Evolutionary conservation across 2,888 invertebrate species (phyloP).

Genomic region (Cacoxenus indagator): DNA sequence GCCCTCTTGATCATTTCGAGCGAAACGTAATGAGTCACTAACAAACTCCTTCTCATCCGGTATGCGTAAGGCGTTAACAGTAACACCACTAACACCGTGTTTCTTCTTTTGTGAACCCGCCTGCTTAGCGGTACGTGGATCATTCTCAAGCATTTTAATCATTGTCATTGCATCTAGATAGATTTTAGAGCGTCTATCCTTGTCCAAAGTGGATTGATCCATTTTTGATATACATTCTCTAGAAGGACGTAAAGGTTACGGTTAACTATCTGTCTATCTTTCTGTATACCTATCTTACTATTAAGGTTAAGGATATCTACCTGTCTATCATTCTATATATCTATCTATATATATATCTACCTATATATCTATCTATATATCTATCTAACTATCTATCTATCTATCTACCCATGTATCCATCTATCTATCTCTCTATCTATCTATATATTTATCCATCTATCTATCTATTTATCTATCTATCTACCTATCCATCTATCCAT

Average conservation of each 20-base stretch:
- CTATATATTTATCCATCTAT: too few species aligned
- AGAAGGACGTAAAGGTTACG: neutral
- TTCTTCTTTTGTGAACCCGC: constrained; percentile 50
- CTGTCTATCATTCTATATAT: too few species aligned
- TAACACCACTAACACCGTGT: neutral
- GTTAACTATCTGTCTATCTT: neutral
- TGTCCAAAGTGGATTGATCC: constrained; percentile 77
- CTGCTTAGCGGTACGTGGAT: constrained; percentile 72
- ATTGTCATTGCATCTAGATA: constrained; percentile 79
- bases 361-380: too few species aligned
- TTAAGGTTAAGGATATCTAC: too few species aligned
- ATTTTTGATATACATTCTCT: constrained; percentile 78
- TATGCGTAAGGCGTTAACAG: constrained; percentile 36
- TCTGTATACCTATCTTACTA: neutral
- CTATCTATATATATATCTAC: too few species aligned
- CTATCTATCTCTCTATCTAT: too few species aligned
- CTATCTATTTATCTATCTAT: too few species aligned
- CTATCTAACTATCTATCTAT: too few species aligned
- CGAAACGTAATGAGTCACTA: constrained; percentile 77
- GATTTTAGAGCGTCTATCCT: constrained; percentile 76
- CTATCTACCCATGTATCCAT: too few species aligned
- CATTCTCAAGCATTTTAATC: constrained; percentile 78
- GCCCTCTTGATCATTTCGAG: constrained; percentile 76
- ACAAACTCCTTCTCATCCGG: constrained; percentile 68
- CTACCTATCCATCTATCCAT: too few species aligned